Base-by-base conservation (phyloP, 2,113 vertebrate genomes). In the Corynorhinus townsendii region DNA sequence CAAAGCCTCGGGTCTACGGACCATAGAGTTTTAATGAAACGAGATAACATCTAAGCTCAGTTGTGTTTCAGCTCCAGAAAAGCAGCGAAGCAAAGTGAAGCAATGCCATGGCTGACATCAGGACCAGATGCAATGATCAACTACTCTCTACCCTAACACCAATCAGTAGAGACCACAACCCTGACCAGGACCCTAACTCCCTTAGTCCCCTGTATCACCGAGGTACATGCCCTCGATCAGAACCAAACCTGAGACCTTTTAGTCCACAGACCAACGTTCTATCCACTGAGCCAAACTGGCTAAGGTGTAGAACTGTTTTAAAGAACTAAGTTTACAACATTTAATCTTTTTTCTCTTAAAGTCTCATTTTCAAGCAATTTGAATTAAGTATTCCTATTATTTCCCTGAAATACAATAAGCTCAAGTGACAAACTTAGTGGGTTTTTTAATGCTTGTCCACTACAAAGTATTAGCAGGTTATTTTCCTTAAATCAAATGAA, bases 321-420 rank as follows among this genome's bases (percentile, higher is more conserved):
- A 90, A 82, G 5, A 77, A 89, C 7, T 83, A 93, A 76, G n/a
- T 38, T 88, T 80, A 90, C 5, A 72, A 90, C 4, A 73, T 24
- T 80, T 22, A 80, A 35, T 4, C 11, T 38, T 94, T 94, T 93
- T 69, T 26, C 38, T 90, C 20, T 92, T 81, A 43, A 85, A 80
- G 19, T 75, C 40, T 81, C 43, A 94, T 33, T 94, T 71, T 83
- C 26, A 94, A 87, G 43, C 71, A 89, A 77, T 91, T 94, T 88
- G n/a, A 83, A 24, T 89, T 86, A 89, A 94, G 10, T 43, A 91
- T 43, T 82, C 28, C 30, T 71, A 87, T 73, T 89, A 93, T 88
- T 95, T 85, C 81, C 40, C 82, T 92, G 20, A 94, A 92, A 69
- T 77, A 71, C 11, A 95, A 11, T 4, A 92, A 47, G 15, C 10